Evolutionary conservation across 30 jellyfish, hydroid and myxozoan genomes (phyloP), one percentile per base, ranked within the genome.

Genomic region (Cassiopea xamachana): DNA sequence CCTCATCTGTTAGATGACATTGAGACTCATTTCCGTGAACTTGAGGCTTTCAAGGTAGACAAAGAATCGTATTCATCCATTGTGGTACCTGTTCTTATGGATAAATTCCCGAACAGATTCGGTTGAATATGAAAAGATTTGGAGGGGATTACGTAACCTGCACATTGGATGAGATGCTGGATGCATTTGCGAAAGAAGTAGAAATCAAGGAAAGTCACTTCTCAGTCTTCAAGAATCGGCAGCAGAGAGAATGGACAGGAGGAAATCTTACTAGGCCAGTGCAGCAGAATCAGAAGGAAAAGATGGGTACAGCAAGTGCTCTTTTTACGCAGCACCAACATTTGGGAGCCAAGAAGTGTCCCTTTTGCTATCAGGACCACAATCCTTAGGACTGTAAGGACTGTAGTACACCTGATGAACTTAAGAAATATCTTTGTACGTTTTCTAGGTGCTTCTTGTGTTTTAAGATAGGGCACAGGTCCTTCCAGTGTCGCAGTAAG

Each of bases 301-400:
- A 14, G 8, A 12, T 74, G 81, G 18, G 81, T 19, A 62, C 82
- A 15, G 81, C 90, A 17, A 67, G 82, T 60, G 90, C 90, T 15
- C 48, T 81, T 4, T 60, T 80, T 1, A 62, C 89, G 39, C 78
- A 48, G 61, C 45, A 27, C n/a, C 55, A 64, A 44, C 55, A 61
- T 2, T 19, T 10, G 3, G 19, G 0, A 12, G 60, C 27, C 59
- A 64, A 15, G 16, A 60, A 48, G 77, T 73, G 48, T 73, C 81
- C 48, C 60, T 73, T 13, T 27, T 73, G 81, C 55, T 73, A 27
- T 10, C 55, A 27, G 55, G 51, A 73, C 51, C 87, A 77, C 58
- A 0, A 12, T 14, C 5, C 87, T 12, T 77, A 77, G 16, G 74
- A 59, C 46, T 77, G 87, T 39, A 27, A 12, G 16, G 58, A 46